Conservation (phyloP, 2,113 vertebrate genomes). For the Oriolus oriolus region DNA sequence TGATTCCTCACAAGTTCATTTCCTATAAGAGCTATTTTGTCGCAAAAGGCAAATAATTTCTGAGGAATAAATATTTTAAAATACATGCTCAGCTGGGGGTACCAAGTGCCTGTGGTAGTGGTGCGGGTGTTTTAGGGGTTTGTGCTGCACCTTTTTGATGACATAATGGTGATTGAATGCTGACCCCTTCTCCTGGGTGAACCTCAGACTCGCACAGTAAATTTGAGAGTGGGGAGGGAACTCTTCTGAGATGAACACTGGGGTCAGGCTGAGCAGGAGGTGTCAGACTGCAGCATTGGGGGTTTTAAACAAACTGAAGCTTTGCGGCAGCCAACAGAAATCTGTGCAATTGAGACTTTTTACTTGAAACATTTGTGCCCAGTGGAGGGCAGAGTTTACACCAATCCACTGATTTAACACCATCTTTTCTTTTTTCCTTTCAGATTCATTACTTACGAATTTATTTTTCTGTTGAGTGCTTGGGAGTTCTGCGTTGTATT, state of each 20-base stretch:
- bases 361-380: background rate
- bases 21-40: background rate
- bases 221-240: background rate
- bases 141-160: background rate
- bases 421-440: conserved; percentile 8
- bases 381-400: background rate
- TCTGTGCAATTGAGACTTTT: background rate
- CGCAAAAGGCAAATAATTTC: background rate
- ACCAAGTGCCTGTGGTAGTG: background rate
- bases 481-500: background rate
- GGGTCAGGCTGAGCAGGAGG: background rate
- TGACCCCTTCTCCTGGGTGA: background rate
- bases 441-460: background rate
- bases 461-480: conserved; percentile 29
- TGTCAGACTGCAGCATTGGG: background rate
- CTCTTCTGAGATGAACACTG: background rate
- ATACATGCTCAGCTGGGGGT: background rate
- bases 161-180: background rate
- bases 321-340: background rate
- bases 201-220: background rate
- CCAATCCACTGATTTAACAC: background rate
- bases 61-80: background rate
- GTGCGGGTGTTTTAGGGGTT: background rate
- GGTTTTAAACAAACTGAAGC: background rate
- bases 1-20: background rate